These are phyloP conservation scores for Aptenodytes forsteri DNA, from an alignment of 2,113 vertebrate genomes.

Conservation along the genomic window DNA sequence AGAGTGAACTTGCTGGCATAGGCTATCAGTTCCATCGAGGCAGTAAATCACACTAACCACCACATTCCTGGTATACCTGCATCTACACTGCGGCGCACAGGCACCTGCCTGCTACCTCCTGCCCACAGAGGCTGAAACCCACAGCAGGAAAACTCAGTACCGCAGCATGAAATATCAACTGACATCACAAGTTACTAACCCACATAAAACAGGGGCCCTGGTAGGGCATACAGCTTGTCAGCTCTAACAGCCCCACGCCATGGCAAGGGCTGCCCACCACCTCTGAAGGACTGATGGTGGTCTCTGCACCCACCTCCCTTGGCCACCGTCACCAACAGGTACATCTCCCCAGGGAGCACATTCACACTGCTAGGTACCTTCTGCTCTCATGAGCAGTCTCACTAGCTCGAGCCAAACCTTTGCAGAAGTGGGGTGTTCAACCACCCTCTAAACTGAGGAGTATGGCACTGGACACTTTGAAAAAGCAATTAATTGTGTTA, in stretches of 20 bases:
- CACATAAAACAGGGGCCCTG: neutral
- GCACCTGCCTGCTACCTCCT: neutral
- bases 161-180: neutral
- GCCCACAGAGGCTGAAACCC: neutral
- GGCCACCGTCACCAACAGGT: accelerated
- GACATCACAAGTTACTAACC: neutral
- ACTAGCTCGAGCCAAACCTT: neutral
- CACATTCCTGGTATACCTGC: neutral
- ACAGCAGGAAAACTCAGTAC: neutral
- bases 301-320: neutral
- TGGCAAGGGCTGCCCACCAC: accelerated
- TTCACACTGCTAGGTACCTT: neutral
- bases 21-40: neutral
- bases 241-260: neutral
- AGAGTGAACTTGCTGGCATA: neutral
- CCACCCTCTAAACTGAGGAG: accelerated
- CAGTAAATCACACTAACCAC: neutral
- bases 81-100: accelerated
- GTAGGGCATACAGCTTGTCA: neutral
- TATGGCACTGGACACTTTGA: accelerated
- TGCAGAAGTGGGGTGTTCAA: accelerated
- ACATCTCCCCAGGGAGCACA: neutral
- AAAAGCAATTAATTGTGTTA: neutral
- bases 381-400: neutral
- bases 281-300: neutral